Evolutionary conservation across 2,113 vertebrate genomes (phyloP).

Genomic region (Ellobius talpinus): DNA sequence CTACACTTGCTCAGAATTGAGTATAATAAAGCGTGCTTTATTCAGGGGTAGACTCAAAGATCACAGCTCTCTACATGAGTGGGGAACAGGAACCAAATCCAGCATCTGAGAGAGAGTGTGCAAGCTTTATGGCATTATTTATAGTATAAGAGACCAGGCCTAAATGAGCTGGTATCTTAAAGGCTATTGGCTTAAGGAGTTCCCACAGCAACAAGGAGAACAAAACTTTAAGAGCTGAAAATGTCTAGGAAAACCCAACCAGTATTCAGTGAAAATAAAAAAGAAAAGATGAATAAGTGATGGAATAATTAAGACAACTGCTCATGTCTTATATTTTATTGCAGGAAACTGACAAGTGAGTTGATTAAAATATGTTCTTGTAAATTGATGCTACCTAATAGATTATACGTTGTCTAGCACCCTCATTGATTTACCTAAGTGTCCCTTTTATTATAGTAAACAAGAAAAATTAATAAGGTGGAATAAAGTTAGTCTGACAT

Average conservation of each 20-base stretch:
- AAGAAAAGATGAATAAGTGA: background rate
- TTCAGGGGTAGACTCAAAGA: too few relatives aligned
- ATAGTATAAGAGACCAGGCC: too few relatives aligned
- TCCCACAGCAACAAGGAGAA: background rate
- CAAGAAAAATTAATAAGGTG: background rate
- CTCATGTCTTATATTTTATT: background rate
- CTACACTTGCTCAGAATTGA: too few relatives aligned
- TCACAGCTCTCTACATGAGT: too few relatives aligned
- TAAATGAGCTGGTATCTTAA: too few relatives aligned
- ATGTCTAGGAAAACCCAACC: background rate
- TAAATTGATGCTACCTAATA: background rate
- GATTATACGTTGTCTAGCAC: background rate
- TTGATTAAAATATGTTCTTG: slow-evolving; percentile 32
- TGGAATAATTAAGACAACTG: background rate
- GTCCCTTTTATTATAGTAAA: background rate
- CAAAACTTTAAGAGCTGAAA: background rate
- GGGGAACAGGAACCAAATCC: too few relatives aligned
- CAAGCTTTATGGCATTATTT: too few relatives aligned
- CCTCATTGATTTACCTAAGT: background rate
- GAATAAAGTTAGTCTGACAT: background rate
- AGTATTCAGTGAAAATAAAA: background rate
- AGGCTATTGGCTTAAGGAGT: too few relatives aligned
- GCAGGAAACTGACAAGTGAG: background rate
- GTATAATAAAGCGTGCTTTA: too few relatives aligned
- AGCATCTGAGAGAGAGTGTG: too few relatives aligned